Evolutionary conservation across 2,888 invertebrate genomes (phyloP), one percentile per base, ranked within the genome.

Genomic region (Himalopsyche japonica): DNA sequence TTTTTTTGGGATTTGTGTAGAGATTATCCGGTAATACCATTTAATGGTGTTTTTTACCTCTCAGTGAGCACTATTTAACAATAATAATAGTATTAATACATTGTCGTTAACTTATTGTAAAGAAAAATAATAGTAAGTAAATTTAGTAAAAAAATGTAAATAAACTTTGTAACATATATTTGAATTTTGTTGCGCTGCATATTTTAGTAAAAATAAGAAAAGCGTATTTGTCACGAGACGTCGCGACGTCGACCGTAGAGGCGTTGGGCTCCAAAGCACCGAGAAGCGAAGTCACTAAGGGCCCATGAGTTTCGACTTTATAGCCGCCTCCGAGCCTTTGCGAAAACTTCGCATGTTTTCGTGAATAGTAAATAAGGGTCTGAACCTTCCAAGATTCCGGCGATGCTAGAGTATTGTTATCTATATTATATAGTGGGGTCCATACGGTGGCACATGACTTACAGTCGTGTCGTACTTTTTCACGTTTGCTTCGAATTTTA

Each of bases 301-400:
- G 43, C 77, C 77, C 77, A 43, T 77, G 77, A 77, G 77, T 79
- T 43, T 47, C 48, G 79, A 43, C 30, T 79, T 79, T 79, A 79
- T 48, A n/a, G 79, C 47, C 43, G 20, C 10, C 48, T 20, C 79
- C 79, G 70, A 70, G 70, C 30, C 70, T 70, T 70, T 70, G 12
- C 79, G 64, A 76, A 81, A 82, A 82, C 78, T 79, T 79, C 82
- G 80, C 80, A 79, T 80, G 82, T 86, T 86, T 84, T 82, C 78
- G 83, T 86, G 86, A 84, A 84, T 84, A 86, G 86, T 86, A 86
- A 86, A 86, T 86, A 86, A 86, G 80, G 79, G 77, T 24, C 78
- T 34, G 78, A 32, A 78, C 78, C 78, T 70, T 70, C 70, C 70
- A 70, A 70, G 70, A 70, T 70, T 70, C 27, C 70, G 27, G 12